phyloP scores from a whole-genome alignment of 2,888 invertebrate species.

The Epinotia brunnichana region DNA sequence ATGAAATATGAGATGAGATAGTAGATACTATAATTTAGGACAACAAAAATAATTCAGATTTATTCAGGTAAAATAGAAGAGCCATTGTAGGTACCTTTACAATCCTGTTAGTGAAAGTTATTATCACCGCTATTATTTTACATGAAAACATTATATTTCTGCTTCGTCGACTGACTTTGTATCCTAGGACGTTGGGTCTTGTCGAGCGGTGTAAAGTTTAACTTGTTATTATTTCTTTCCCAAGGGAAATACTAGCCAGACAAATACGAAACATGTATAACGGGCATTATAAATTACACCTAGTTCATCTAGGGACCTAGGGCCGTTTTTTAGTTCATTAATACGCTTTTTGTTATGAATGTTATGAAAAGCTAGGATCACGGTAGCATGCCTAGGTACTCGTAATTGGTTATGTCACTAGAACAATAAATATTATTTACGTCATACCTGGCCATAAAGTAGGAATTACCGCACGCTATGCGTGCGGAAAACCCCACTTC shows the following conservation, averaged over 20 bases:
- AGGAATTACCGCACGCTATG: too few species aligned
- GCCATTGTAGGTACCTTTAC: too few species aligned
- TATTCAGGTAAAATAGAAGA: background rate
- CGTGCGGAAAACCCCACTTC: too few species aligned
- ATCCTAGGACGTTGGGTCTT: background rate
- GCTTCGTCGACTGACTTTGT: background rate
- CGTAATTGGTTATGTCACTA: too few species aligned
- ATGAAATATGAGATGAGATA: background rate
- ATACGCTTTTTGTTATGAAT: background rate
- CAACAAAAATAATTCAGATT: background rate
- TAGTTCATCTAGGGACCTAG: background rate
- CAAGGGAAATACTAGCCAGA: conserved; percentile 24
- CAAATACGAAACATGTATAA: conserved; percentile 18
- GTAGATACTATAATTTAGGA: background rate
- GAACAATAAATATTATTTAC: too few species aligned
- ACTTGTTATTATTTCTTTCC: conserved; percentile 1
- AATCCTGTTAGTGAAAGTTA: background rate
- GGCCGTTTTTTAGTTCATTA: too few species aligned
- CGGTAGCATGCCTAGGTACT: too few species aligned
- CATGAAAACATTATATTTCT: background rate
- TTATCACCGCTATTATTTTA: background rate
- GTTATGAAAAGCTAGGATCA: too few species aligned
- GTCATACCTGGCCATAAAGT: too few species aligned
- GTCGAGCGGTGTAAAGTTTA: background rate
- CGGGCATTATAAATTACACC: conserved; percentile 2